A percentile compares a stretch with the other conserved stretches of the same genome.
Conservation (phyloP, 2,113 vertebrate genomes). For the Catharus fuscescens region DNA sequence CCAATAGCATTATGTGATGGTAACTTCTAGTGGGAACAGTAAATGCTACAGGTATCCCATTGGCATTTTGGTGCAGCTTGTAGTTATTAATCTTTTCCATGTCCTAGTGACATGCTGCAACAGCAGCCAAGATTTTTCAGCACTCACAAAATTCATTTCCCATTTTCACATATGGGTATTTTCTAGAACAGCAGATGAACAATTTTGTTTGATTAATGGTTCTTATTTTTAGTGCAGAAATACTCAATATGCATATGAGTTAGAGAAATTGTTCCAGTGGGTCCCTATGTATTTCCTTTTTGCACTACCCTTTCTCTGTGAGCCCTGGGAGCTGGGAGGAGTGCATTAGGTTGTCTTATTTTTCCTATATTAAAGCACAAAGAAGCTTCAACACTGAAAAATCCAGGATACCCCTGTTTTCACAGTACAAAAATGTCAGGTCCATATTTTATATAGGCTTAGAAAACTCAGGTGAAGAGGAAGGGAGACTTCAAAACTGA, state of each 20-base stretch:
- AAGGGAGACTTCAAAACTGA: not conserved
- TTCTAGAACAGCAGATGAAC: constrained; percentile 28
- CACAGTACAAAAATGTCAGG: not conserved
- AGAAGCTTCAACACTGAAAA: not conserved
- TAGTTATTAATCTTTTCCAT: not conserved
- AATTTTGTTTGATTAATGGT: not conserved
- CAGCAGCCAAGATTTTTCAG: not conserved
- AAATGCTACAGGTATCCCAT: not conserved
- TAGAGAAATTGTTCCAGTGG: not conserved
- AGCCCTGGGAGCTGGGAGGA: not conserved
- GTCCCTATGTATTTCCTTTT: not conserved
- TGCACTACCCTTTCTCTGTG: not conserved
- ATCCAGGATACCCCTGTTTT: not conserved
- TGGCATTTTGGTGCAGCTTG: not conserved
- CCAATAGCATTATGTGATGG: not conserved
- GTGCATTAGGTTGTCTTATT: not conserved
- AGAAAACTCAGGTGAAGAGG: not conserved
- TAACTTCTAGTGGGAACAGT: not conserved
- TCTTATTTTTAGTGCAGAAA: constrained; percentile 31
- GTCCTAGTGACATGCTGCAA: not conserved
- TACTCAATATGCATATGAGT: not conserved
- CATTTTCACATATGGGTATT: not conserved
- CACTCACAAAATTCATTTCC: not conserved
- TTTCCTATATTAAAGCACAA: not conserved
- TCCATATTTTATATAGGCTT: not conserved